These are phyloP conservation scores for Halocynthia aurantium DNA, from an alignment of 23 tunicate genomes.

Conservation along the genomic window DNA sequence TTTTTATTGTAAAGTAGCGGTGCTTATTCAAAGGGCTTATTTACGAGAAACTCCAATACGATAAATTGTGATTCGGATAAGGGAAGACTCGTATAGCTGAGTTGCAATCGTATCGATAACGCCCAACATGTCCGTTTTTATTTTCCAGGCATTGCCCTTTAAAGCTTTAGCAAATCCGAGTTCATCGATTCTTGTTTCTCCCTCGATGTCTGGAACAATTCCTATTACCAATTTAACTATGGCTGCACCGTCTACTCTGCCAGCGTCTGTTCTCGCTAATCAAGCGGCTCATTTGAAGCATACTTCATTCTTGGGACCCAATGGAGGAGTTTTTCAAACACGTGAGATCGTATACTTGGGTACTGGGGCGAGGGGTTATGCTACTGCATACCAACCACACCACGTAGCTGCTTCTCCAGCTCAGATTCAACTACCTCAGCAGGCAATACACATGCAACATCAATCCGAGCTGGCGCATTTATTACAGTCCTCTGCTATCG, in stretches of 20 bases:
- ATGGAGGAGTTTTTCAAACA: conserved; percentile 50
- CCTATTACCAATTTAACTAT: conserved; percentile 17
- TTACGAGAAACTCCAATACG: no score
- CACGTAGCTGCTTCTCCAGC: not conserved
- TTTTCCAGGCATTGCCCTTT: conserved; percentile 55
- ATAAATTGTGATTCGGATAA: no score
- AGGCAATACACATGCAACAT: not conserved
- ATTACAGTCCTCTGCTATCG: not conserved
- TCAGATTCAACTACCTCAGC: not conserved
- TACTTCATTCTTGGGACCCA: conserved; percentile 32
- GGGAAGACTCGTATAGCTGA: no score
- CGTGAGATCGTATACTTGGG: conserved; percentile 67
- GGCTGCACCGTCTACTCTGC: conserved; percentile 12
- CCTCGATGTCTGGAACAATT: not conserved
- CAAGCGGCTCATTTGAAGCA: conserved; percentile 48
- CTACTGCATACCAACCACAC: not conserved
- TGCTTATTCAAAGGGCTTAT: no score
- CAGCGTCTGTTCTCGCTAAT: conserved; percentile 11
- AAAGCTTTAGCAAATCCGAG: conserved; percentile 26
- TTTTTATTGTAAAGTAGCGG: no score
- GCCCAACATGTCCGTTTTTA: not conserved
- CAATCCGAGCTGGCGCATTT: conserved; percentile 5
- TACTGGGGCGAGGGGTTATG: not conserved
- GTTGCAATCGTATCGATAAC: not conserved
- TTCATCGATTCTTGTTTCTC: conserved; percentile 13